Conservation (phyloP, 2,113 vertebrate genomes). For the Pao palembangensis region DNA sequence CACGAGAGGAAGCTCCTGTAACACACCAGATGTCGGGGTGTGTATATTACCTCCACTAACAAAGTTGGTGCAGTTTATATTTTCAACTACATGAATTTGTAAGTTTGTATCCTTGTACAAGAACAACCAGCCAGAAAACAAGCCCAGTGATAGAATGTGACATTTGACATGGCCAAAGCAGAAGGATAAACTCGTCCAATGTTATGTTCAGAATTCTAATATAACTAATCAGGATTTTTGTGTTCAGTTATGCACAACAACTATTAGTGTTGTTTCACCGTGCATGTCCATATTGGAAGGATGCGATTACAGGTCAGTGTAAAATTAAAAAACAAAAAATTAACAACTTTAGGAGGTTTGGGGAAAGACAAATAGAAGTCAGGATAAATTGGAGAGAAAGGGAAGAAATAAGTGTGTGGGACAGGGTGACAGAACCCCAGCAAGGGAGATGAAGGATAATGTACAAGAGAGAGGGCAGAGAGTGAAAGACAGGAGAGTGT, state of each 20-base stretch:
- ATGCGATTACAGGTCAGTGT: slow-evolving; percentile 46
- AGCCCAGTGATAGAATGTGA: too few relatives aligned
- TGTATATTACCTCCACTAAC: too few relatives aligned
- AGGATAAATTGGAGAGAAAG: slow-evolving; percentile 43
- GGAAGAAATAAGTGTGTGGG: slow-evolving; percentile 10
- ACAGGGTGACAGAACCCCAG: slow-evolving; percentile 6
- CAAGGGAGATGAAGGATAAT: slow-evolving; percentile 25
- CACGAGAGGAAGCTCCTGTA: slow-evolving; percentile 4
- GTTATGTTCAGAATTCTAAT: too few relatives aligned
- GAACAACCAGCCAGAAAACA: too few relatives aligned
- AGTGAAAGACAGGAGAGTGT: slow-evolving; percentile 32
- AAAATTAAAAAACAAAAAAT: slow-evolving; percentile 1
- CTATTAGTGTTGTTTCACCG: neutral
- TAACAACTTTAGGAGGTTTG: neutral
- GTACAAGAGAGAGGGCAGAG: slow-evolving; percentile 16
- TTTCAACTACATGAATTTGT: too few relatives aligned
- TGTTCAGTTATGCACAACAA: slow-evolving; percentile 5
- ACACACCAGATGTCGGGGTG: neutral
- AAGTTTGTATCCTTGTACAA: too few relatives aligned
- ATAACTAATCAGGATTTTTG: too few relatives aligned
- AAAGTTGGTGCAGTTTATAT: too few relatives aligned
- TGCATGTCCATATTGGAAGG: slow-evolving; percentile 27
- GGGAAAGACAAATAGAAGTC: slow-evolving; percentile 56
- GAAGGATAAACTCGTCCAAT: too few relatives aligned
- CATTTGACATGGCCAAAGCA: too few relatives aligned